These are phyloP conservation scores for Aphelenchoides bicaudatus DNA, from an alignment of 2,888 invertebrate species.

Conservation along the genomic window DNA sequence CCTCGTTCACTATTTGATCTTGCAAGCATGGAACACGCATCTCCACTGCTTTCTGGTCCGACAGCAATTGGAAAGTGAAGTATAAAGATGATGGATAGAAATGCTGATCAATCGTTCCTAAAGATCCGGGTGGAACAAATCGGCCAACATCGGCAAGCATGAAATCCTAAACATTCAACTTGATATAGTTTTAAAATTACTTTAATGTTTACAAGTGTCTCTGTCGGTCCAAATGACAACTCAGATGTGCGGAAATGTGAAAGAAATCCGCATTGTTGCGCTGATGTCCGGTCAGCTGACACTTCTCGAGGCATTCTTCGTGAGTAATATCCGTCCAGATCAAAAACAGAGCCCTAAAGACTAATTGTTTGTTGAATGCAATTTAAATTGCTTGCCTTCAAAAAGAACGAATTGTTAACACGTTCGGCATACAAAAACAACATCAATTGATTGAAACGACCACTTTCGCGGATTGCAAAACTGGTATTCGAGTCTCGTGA, in stretches of 20 bases:
- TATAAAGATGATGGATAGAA: conserved; percentile 16
- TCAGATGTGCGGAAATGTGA: conserved; percentile 5
- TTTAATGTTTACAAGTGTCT: not conserved
- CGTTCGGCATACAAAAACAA: conserved; percentile 15
- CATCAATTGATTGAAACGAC: conserved; percentile 12
- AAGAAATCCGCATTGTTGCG: conserved; percentile 15
- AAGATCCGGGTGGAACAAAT: conserved; percentile 9
- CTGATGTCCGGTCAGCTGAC: not conserved
- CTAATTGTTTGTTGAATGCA: not conserved
- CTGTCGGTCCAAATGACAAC: not conserved
- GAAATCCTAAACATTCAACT: conserved; percentile 8
- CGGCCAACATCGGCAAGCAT: not conserved
- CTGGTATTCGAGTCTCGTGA: not conserved
- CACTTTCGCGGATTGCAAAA: not conserved
- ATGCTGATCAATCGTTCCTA: conserved; percentile 14
- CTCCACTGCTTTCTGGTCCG: not conserved
- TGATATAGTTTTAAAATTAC: too few relatives aligned
- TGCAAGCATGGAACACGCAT: conserved; percentile 5
- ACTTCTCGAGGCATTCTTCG: conserved; percentile 12
- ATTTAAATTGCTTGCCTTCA: not conserved
- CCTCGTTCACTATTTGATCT: conserved; percentile 14
- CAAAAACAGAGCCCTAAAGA: conserved; percentile 14
- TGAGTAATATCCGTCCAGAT: conserved; percentile 14
- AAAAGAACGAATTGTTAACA: not conserved
- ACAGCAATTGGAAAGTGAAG: conserved; percentile 8